Conservation (phyloP, 2,797 vertebrate species). For the Gadopsis bispinosus region DNA sequence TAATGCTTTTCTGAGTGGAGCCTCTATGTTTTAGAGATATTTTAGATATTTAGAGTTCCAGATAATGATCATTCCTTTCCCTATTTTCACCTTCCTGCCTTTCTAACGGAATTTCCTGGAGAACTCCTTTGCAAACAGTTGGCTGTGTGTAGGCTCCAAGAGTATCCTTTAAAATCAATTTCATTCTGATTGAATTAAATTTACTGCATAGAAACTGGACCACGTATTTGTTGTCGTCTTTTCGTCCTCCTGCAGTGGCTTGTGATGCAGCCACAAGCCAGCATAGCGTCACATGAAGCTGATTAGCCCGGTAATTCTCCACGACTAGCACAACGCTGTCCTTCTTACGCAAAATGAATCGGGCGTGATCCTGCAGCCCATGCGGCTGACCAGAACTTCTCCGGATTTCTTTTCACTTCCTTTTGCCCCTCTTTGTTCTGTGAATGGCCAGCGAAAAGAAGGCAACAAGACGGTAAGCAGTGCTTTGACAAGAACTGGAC, state of each 20-base stretch:
- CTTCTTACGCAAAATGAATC: constrained; percentile 73
- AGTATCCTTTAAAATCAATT: not conserved
- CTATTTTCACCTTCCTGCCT: not conserved
- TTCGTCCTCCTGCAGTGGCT: constrained; percentile 11
- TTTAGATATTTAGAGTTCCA: not conserved
- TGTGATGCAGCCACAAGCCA: constrained; percentile 33
- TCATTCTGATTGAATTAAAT: constrained; percentile 22
- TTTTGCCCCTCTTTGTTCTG: not conserved
- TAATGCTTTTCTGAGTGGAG: not conserved
- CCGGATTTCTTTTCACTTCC: not conserved
- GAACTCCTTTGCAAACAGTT: not conserved
- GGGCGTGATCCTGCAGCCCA: constrained; percentile 67
- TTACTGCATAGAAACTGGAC: not conserved
- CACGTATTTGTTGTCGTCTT: not conserved
- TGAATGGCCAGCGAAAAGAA: not conserved
- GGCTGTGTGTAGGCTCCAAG: no score
- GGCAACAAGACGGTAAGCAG: constrained; percentile 52
- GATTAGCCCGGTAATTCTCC: constrained; percentile 69
- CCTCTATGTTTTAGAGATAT: not conserved
- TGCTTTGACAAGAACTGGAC: not conserved
- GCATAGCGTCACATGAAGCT: constrained; percentile 74
- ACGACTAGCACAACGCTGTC: constrained; percentile 52
- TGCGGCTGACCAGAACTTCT: constrained; percentile 20
- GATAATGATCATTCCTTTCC: not conserved
- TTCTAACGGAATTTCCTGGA: not conserved